Conservation (phyloP, 1,140 invertebrate genomes). For the Drosophila nigrodunni region DNA sequence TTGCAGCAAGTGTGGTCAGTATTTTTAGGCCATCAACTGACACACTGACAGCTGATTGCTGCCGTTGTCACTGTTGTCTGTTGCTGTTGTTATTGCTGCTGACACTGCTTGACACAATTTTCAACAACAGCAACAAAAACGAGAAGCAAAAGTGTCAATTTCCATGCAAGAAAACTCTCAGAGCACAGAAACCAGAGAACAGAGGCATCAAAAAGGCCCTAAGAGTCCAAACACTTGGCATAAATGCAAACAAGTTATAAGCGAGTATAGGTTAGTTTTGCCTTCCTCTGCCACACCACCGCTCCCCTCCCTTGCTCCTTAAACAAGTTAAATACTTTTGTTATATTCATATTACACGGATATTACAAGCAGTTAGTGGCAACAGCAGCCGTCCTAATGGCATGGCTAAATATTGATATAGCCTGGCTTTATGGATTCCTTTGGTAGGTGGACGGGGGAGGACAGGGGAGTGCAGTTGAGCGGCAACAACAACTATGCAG, state of each 20-base stretch:
- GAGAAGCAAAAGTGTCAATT: conserved; percentile 71
- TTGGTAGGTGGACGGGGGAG: neutral
- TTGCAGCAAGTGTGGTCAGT: conserved; percentile 64
- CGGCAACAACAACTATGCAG: neutral
- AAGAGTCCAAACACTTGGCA: conserved; percentile 27
- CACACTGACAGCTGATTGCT: conserved; percentile 69
- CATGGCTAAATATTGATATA: conserved; percentile 48
- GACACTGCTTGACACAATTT: conserved; percentile 79
- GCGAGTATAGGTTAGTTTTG: neutral
- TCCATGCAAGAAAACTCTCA: conserved; percentile 63
- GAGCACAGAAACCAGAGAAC: conserved; percentile 36
- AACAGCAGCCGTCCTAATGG: conserved; percentile 32
- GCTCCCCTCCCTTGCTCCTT: neutral
- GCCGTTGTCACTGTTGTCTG: conserved; percentile 28
- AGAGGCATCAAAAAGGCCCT: neutral
- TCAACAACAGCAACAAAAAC: conserved; percentile 28
- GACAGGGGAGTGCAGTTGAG: neutral
- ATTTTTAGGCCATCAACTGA: conserved; percentile 60
- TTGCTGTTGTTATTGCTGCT: conserved; percentile 36
- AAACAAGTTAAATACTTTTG: conserved; percentile 29
- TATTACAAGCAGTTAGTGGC: conserved; percentile 63
- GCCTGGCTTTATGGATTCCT: neutral
- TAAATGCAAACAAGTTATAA: conserved; percentile 40
- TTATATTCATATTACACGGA: conserved; percentile 45
- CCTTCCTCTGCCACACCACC: neutral